A percentile compares a stretch with the other conserved stretches of the same genome.
Evolutionary conservation across 2,113 vertebrate species (phyloP).

Genomic region (Centropus bengalensis): DNA sequence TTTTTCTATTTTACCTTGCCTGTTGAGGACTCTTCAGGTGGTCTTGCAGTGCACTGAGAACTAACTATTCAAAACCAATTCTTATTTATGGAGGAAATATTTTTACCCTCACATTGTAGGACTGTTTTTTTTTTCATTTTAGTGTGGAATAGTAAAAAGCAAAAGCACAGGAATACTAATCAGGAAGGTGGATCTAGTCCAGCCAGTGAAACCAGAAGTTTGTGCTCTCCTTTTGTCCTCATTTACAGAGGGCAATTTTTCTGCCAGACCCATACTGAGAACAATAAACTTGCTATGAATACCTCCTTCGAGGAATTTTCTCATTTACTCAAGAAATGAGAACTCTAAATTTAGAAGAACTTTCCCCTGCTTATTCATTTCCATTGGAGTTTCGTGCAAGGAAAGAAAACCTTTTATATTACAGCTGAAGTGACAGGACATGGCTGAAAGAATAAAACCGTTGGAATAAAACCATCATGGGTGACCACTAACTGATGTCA

Average conservation of each 20-base stretch:
- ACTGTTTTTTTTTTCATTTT: not conserved
- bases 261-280: not conserved
- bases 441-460: not conserved
- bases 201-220: not conserved
- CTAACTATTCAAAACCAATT: not conserved
- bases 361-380: not conserved
- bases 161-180: not conserved
- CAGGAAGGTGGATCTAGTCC: not conserved
- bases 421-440: not conserved
- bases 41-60: not conserved
- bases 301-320: not conserved
- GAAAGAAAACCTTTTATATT: not conserved
- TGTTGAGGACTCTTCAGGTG: not conserved
- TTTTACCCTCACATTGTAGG: not conserved
- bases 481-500: conserved; percentile 39
- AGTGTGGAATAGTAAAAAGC: not conserved
- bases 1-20: not conserved
- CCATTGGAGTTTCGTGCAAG: not conserved
- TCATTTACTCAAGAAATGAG: not conserved
- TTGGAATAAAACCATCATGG: not conserved
- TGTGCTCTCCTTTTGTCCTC: not conserved
- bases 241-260: not conserved
- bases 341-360: not conserved
- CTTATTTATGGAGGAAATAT: not conserved
- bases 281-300: not conserved